Evolutionary conservation across 2,888 invertebrate species (phyloP).

Genomic region (Cynaeus angustus): DNA sequence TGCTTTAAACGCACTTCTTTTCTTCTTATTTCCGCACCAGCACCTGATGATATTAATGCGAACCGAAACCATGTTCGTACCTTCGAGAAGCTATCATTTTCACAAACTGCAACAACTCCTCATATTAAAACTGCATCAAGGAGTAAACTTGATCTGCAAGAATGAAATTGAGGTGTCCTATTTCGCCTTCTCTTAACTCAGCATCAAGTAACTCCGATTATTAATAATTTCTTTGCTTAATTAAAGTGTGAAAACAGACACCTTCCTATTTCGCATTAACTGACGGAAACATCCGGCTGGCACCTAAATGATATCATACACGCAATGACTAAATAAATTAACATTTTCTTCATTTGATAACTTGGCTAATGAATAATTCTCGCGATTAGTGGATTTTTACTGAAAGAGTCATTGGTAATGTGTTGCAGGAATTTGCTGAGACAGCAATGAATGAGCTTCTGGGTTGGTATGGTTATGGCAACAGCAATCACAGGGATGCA

Average conservation of each 20-base stretch:
- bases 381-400: neutral
- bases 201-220: conserved; percentile 36
- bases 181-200: conserved; percentile 37
- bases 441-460: conserved; percentile 94
- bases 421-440: conserved; percentile 89
- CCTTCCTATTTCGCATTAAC: conserved; percentile 16
- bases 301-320: conserved; percentile 4
- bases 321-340: neutral
- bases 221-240: conserved; percentile 39
- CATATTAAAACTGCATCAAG: conserved; percentile 40
- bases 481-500: conserved; percentile 73
- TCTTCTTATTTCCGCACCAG: too few species aligned
- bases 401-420: conserved; percentile 29
- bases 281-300: neutral
- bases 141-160: conserved; percentile 31
- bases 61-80: conserved; percentile 19
- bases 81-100: conserved; percentile 35
- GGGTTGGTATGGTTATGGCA: conserved; percentile 93
- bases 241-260: conserved; percentile 24
- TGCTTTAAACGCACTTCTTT: too few species aligned
- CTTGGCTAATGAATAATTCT: neutral
- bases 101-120: conserved; percentile 41
- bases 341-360: neutral
- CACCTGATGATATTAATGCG: conserved; percentile 5
- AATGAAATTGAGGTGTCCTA: conserved; percentile 26